A percentile compares a stretch with the other conserved stretches of the same genome.
These are phyloP conservation scores for Protosalanx chinensis DNA, from an alignment of 2,797 vertebrate genomes.

Conservation along the genomic window DNA sequence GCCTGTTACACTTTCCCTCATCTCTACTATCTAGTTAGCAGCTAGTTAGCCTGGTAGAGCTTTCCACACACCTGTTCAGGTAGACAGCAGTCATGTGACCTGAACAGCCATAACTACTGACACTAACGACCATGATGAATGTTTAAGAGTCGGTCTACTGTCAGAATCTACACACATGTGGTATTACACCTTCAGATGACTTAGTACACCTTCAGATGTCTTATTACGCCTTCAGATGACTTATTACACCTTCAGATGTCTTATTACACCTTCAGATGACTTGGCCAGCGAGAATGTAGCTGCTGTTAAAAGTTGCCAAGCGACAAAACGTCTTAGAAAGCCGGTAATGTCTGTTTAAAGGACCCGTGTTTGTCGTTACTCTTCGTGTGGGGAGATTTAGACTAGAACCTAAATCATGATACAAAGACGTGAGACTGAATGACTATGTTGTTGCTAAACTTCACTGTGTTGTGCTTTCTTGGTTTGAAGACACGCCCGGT, in stretches of 20 bases:
- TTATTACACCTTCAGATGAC: too few relatives aligned
- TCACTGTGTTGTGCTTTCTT: neutral
- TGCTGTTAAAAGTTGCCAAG: neutral
- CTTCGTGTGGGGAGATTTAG: neutral
- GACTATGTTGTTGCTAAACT: slow-evolving; percentile 15
- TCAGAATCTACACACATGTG: slow-evolving; percentile 1
- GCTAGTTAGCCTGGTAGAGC: neutral
- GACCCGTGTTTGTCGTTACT: neutral
- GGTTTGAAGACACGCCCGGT: slow-evolving; percentile 2
- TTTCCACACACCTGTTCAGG: neutral
- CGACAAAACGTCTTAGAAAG: neutral
- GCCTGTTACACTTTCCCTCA: slow-evolving; percentile 39
- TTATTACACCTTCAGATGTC: too few relatives aligned
- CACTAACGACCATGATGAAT: slow-evolving; percentile 17
- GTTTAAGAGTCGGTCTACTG: neutral
- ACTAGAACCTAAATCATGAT: neutral
- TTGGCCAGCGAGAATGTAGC: neutral
- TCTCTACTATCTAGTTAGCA: slow-evolving; percentile 21
- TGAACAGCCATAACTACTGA: slow-evolving; percentile 13
- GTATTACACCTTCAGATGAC: neutral
- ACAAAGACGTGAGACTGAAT: slow-evolving; percentile 12
- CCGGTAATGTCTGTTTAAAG: neutral
- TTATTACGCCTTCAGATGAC: too few relatives aligned
- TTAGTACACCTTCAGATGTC: too few relatives aligned
- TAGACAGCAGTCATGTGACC: too few relatives aligned